Conservation (phyloP, 2,113 vertebrate genomes). For the Micronycteris hirsuta region DNA sequence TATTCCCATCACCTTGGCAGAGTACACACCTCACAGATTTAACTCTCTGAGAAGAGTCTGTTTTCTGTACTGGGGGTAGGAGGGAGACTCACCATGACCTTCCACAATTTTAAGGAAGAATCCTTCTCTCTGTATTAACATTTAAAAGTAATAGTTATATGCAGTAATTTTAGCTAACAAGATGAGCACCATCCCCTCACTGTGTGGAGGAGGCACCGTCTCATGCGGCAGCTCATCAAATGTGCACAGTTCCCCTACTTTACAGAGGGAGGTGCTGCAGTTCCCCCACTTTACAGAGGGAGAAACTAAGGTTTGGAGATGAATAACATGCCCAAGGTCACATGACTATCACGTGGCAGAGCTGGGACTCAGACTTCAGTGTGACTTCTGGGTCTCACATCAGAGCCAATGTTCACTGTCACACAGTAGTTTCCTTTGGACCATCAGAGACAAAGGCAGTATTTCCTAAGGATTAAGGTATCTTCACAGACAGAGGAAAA, state of each 20-base stretch:
- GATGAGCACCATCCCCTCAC: neutral
- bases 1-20: neutral
- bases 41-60: neutral
- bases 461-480: neutral
- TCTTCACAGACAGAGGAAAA: neutral
- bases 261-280: neutral
- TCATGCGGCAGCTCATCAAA: neutral
- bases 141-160: neutral
- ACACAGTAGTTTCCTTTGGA: neutral
- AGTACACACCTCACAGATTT: neutral
- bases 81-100: neutral
- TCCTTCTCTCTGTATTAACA: neutral
- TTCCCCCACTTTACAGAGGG: neutral
- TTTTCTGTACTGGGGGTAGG: neutral
- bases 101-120: conserved; percentile 9
- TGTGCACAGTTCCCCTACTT: neutral
- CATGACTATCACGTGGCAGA: neutral
- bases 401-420: neutral
- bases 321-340: neutral
- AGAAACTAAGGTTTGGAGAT: neutral
- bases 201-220: neutral
- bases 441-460: neutral
- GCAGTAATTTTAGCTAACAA: neutral
- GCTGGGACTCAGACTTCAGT: neutral
- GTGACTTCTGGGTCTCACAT: neutral